Evolutionary conservation across 2,797 vertebrate genomes (phyloP).

Genomic region (Cynopterus sphinx): DNA sequence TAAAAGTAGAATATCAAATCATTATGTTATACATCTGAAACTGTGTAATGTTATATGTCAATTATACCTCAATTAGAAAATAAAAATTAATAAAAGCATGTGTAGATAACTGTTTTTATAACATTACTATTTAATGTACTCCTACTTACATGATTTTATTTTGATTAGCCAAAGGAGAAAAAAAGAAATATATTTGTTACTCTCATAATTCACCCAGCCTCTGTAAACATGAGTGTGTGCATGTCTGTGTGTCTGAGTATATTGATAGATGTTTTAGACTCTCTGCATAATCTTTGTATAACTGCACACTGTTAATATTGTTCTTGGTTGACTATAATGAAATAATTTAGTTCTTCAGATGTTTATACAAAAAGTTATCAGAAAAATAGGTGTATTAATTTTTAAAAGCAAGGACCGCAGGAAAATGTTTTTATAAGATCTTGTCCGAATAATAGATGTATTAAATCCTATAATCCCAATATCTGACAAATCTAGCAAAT

Average conservation of each 20-base stretch:
- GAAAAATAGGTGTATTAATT: background rate
- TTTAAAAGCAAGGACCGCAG: background rate
- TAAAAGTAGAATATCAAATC: background rate
- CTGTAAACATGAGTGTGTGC: background rate
- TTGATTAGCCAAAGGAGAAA: background rate
- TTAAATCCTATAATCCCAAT: background rate
- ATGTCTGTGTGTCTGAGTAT: background rate
- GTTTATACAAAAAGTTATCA: background rate
- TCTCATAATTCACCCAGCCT: background rate
- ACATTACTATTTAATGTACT: background rate
- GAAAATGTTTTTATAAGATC: background rate
- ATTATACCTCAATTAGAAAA: background rate
- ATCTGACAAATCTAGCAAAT: background rate
- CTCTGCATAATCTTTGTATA: background rate
- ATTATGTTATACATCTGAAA: background rate
- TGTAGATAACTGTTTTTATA: background rate
- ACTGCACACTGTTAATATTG: background rate
- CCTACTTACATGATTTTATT: constrained; percentile 28
- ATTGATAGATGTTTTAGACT: background rate
- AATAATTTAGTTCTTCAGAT: background rate
- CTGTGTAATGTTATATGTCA: background rate
- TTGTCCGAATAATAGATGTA: background rate
- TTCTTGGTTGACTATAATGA: background rate
- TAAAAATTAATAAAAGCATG: background rate
- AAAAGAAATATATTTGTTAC: background rate